Conservation (phyloP, 2,113 vertebrate genomes). For the Agelaius tricolor region DNA sequence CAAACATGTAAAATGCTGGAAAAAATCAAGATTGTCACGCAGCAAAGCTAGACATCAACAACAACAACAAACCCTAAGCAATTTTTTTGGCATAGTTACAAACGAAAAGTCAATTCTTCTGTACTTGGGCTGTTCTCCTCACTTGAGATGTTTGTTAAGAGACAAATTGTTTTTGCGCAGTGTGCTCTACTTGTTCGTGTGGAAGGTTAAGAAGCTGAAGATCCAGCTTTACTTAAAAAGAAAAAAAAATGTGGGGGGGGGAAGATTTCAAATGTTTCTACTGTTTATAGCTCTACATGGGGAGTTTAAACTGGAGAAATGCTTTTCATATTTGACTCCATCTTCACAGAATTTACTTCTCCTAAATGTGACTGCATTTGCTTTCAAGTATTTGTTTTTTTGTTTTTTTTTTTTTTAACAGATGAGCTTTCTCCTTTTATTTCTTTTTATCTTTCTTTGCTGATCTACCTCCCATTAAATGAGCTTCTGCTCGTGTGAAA, state of each 20-base stretch:
- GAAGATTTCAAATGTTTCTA: slow-evolving; percentile 33
- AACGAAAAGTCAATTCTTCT: slow-evolving; percentile 57
- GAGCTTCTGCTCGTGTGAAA: slow-evolving; percentile 68
- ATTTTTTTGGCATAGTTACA: slow-evolving; percentile 54
- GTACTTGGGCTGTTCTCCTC: slow-evolving; percentile 31
- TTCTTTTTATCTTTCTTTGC: slow-evolving; percentile 31
- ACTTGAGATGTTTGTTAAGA: slow-evolving; percentile 47
- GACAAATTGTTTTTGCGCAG: slow-evolving; percentile 36
- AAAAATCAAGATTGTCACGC: slow-evolving; percentile 58
- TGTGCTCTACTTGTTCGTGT: neutral
- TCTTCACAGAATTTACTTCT: slow-evolving; percentile 61
- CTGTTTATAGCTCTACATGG: slow-evolving; percentile 27
- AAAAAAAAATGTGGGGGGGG: neutral
- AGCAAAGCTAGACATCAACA: slow-evolving; percentile 44
- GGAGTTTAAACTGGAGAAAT: slow-evolving; percentile 58
- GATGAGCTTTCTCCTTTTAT: neutral
- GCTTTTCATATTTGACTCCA: slow-evolving; percentile 53
- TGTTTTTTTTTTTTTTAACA: neutral
- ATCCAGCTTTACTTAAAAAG: neutral
- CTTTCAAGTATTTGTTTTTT: slow-evolving; percentile 26
- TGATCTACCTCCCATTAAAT: slow-evolving; percentile 70
- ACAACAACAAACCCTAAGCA: slow-evolving; percentile 1
- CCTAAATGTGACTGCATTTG: slow-evolving; percentile 13
- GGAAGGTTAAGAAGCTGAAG: slow-evolving; percentile 36
- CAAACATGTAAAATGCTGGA: slow-evolving; percentile 59